Evolutionary conservation across 2,888 invertebrate species (phyloP).

Genomic region (Sarcophaga carnaria): DNA sequence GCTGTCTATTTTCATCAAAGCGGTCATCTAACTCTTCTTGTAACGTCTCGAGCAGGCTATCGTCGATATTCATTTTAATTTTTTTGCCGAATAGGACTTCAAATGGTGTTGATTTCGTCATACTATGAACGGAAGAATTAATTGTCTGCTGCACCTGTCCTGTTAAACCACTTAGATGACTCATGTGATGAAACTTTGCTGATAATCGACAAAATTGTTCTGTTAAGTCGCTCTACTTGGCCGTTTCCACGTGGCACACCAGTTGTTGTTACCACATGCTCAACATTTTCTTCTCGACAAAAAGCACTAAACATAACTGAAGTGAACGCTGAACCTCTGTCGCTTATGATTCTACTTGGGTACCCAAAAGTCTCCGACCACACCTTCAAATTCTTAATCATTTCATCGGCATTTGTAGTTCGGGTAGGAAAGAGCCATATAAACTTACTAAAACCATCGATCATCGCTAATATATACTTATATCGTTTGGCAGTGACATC

Average conservation of each 20-base stretch:
- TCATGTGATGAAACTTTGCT: no score
- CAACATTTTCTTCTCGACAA: slow-evolving; percentile 1
- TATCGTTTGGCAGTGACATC: slow-evolving; percentile 61
- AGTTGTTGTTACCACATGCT: slow-evolving; percentile 22
- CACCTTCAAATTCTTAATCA: not conserved
- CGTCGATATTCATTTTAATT: no score
- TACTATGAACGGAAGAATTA: no score
- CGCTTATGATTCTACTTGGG: slow-evolving; percentile 26
- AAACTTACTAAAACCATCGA: slow-evolving; percentile 55
- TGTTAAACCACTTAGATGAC: no score
- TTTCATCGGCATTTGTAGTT: slow-evolving; percentile 27
- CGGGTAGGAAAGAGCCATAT: slow-evolving; percentile 55
- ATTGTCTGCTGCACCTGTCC: no score
- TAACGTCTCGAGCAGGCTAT: no score
- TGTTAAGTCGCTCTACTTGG: slow-evolving; percentile 14
- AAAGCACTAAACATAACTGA: slow-evolving; percentile 11
- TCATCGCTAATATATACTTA: slow-evolving; percentile 59
- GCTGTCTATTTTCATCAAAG: no score
- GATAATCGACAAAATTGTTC: not conserved
- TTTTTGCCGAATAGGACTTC: no score
- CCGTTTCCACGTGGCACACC: not conserved
- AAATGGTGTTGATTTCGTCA: no score
- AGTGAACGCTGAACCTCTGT: slow-evolving; percentile 38
- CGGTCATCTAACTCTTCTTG: no score
- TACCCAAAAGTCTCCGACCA: slow-evolving; percentile 38